phyloP scores from a whole-genome alignment of 2,113 vertebrate species.

The Thamnaconus septentrionalis region DNA sequence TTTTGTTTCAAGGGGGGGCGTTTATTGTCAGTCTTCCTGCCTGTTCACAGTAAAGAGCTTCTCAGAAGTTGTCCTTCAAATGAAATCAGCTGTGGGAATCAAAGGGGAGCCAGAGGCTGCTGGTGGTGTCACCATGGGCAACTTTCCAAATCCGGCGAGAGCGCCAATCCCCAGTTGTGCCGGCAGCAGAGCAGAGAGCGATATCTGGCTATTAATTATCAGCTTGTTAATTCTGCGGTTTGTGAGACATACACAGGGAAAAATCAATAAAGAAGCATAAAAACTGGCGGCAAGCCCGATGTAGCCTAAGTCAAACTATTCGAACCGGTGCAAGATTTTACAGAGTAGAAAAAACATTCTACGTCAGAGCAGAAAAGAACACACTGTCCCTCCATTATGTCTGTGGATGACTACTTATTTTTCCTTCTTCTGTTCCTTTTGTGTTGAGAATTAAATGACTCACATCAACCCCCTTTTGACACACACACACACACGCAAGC shows the following conservation, averaged over 20 bases:
- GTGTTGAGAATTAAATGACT: conserved; percentile 20
- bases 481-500: not conserved
- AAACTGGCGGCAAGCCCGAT: too few relatives aligned
- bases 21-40: too few relatives aligned
- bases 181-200: not conserved
- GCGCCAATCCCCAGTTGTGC: not conserved
- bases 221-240: not conserved
- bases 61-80: too few relatives aligned
- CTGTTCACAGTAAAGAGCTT: too few relatives aligned
- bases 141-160: conserved; percentile 5
- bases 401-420: not conserved
- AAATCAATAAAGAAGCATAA: not conserved
- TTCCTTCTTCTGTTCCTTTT: not conserved
- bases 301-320: too few relatives aligned
- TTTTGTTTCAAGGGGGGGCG: too few relatives aligned
- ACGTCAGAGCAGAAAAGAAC: not conserved
- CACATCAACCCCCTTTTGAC: conserved; percentile 4
- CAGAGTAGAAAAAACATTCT: not conserved
- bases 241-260: not conserved
- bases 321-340: too few relatives aligned
- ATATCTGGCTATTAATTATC: not conserved
- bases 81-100: not conserved
- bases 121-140: not conserved
- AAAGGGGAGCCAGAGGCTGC: not conserved
- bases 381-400: not conserved